Percentiles rank a stretch among this genome's conserved stretches.
Evolutionary conservation across 2,888 invertebrate species (phyloP).

Genomic region (Crematogaster levior): DNA sequence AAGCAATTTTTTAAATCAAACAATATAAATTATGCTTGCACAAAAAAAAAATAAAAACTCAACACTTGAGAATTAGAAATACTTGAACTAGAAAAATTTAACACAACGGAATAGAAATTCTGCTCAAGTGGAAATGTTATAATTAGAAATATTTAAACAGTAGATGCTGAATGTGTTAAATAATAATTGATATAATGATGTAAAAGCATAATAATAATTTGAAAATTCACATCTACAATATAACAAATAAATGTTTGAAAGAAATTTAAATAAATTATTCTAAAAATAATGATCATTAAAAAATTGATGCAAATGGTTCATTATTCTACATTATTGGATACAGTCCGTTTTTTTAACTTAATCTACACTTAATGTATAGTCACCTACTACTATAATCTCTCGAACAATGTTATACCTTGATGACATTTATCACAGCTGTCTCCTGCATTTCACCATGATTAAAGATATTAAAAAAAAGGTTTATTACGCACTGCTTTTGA

Average conservation of each 20-base stretch:
- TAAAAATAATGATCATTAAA: background rate
- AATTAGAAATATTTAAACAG: background rate
- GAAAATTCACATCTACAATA: background rate
- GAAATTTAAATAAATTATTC: background rate
- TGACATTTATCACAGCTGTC: slow-evolving; percentile 17
- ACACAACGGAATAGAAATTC: background rate
- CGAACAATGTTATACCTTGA: background rate
- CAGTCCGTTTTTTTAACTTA: background rate
- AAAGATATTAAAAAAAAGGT: slow-evolving; percentile 55
- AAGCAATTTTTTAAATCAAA: background rate
- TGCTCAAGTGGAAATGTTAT: background rate
- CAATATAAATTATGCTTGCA: background rate
- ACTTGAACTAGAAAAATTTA: background rate
- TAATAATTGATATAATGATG: background rate
- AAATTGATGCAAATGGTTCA: background rate
- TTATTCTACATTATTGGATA: background rate
- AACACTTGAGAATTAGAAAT: background rate
- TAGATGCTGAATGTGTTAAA: background rate
- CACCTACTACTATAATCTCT: background rate
- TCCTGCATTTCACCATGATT: slow-evolving; percentile 59
- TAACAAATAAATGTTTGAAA: background rate
- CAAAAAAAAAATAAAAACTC: background rate
- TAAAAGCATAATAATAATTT: background rate
- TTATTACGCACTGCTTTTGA: slow-evolving; percentile 38
- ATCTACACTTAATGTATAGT: background rate